Percentiles rank a stretch among this genome's conserved stretches.
Evolutionary conservation across 2,113 vertebrate species (phyloP).

Genomic region (Merops nubicus): DNA sequence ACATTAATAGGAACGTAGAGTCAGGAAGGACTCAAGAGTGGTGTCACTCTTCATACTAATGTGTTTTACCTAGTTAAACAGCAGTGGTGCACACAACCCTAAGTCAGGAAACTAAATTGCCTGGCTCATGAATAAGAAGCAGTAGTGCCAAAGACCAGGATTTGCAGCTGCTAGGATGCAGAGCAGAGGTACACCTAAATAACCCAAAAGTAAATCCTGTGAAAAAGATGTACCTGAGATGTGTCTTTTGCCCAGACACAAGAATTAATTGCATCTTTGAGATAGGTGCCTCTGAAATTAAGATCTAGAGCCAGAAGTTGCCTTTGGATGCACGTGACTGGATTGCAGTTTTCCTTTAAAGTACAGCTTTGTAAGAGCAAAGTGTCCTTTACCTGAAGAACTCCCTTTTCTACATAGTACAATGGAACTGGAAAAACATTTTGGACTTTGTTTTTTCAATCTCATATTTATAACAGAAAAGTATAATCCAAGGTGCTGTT

Average conservation of each 20-base stretch:
- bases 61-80: not conserved
- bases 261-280: not conserved
- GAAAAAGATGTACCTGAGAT: not conserved
- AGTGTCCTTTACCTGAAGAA: not conserved
- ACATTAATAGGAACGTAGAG: not conserved
- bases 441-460: not conserved
- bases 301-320: not conserved
- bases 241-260: not conserved
- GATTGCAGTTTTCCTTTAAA: not conserved
- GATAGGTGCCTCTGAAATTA: not conserved
- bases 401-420: not conserved
- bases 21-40: not conserved
- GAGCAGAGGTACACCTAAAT: not conserved
- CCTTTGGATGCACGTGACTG: not conserved
- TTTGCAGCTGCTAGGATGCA: not conserved
- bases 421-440: not conserved
- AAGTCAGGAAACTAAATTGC: not conserved
- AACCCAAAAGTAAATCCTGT: not conserved
- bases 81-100: not conserved
- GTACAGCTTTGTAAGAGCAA: not conserved
- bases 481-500: not conserved
- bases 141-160: not conserved
- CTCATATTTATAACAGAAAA: not conserved
- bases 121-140: not conserved
- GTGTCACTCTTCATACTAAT: not conserved